Conservation (phyloP, 2,113 vertebrate species). For the Pteropus alecto region DNA sequence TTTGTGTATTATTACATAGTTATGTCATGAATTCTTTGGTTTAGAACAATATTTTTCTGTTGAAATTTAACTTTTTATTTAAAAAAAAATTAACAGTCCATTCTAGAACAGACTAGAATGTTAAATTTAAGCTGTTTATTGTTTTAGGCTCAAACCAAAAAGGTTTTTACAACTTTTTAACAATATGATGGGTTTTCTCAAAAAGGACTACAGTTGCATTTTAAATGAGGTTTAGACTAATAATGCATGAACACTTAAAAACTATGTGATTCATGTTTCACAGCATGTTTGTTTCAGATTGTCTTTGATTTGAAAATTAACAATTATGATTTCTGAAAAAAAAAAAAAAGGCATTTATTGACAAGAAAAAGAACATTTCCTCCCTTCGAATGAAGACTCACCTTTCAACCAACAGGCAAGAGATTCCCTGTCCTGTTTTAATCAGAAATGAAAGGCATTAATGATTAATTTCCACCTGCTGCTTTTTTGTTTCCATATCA, state of each 20-base stretch:
- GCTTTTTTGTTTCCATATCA: conserved; percentile 7
- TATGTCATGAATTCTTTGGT: neutral
- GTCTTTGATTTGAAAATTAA: conserved; percentile 48
- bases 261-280: conserved; percentile 5
- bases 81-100: conserved; percentile 4
- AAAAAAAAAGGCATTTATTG: conserved; percentile 10
- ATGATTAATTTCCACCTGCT: neutral
- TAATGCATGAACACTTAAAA: neutral
- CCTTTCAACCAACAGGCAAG: conserved; percentile 28
- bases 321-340: conserved; percentile 4
- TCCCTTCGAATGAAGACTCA: neutral
- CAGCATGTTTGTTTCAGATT: neutral
- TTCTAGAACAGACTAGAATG: neutral
- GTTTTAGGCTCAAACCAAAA: conserved; percentile 27
- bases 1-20: neutral
- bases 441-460: neutral
- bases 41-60: neutral
- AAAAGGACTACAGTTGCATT: neutral
- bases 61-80: conserved; percentile 25
- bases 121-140: conserved; percentile 7
- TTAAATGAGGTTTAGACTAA: conserved; percentile 19
- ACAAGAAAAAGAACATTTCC: neutral
- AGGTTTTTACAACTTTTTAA: conserved; percentile 31
- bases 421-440: neutral
- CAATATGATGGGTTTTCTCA: conserved; percentile 1